Evolutionary conservation across 2,888 invertebrate species (phyloP).

Genomic region (Steromphala cineraria): DNA sequence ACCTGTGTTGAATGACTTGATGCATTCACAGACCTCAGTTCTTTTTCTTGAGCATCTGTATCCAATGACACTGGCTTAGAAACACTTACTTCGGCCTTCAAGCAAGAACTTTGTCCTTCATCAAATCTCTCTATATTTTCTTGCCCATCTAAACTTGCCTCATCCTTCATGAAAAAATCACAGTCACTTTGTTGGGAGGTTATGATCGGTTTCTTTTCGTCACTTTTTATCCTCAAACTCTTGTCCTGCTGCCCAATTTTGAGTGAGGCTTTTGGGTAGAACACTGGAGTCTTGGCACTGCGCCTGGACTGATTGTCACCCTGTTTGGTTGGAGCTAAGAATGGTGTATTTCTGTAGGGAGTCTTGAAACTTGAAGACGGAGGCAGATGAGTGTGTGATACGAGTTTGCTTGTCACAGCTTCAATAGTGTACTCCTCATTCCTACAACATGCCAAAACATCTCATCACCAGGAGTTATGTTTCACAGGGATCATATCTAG

Average conservation of each 20-base stretch:
- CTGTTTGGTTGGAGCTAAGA: background rate
- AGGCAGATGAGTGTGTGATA: background rate
- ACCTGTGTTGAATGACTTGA: no score
- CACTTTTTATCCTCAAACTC: background rate
- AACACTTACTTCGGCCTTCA: no score
- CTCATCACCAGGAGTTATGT: no score
- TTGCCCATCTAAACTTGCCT: no score
- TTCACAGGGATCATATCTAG: no score
- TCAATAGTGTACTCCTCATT: background rate
- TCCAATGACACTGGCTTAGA: no score
- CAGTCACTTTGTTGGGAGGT: background rate
- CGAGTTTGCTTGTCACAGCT: background rate
- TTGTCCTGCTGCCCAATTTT: background rate
- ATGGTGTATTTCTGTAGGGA: slow-evolving; percentile 29
- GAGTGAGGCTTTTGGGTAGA: background rate
- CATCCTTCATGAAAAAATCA: no score
- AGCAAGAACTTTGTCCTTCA: no score
- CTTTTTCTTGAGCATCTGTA: no score
- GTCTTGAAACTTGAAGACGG: slow-evolving; percentile 22
- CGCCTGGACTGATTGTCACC: background rate
- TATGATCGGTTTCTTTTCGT: no score
- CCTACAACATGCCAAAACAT: background rate
- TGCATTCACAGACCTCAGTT: no score
- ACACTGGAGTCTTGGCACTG: background rate
- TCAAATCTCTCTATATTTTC: no score